A percentile compares a stretch with the other conserved stretches of the same genome.
Conservation (phyloP, 2,888 invertebrate genomes). For the Acanthosepion esculentum region DNA sequence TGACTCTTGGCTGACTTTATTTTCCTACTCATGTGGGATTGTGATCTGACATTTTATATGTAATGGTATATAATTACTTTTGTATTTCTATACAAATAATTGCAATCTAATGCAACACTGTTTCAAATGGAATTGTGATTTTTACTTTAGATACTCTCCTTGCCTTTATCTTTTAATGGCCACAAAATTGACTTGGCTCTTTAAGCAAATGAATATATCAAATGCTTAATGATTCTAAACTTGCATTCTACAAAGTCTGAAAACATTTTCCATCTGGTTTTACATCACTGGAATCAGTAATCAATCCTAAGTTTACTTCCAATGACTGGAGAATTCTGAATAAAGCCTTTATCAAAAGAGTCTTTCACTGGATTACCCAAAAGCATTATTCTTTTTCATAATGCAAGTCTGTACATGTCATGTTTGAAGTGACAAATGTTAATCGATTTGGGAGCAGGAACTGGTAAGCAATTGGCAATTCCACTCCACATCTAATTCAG, state of each 20-base stretch:
- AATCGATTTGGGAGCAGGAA: neutral
- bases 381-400: neutral
- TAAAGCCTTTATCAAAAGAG: neutral
- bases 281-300: neutral
- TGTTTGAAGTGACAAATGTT: neutral
- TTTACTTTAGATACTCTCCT: too few relatives aligned
- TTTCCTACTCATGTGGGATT: too few relatives aligned
- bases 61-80: too few relatives aligned
- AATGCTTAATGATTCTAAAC: neutral
- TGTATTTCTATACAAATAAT: too few relatives aligned
- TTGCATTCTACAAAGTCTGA: neutral
- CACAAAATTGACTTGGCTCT: too few relatives aligned
- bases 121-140: too few relatives aligned
- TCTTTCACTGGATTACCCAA: neutral
- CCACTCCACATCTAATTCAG: neutral
- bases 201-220: neutral
- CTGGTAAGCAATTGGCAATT: neutral
- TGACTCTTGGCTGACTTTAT: too few relatives aligned
- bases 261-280: neutral
- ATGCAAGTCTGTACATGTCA: neutral
- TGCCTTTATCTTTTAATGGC: too few relatives aligned
- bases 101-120: too few relatives aligned
- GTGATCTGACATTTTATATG: too few relatives aligned
- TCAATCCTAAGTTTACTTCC: neutral
- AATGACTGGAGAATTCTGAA: neutral